Evolutionary conservation across 2,888 invertebrate species (phyloP).

Genomic region (Melieria picta): DNA sequence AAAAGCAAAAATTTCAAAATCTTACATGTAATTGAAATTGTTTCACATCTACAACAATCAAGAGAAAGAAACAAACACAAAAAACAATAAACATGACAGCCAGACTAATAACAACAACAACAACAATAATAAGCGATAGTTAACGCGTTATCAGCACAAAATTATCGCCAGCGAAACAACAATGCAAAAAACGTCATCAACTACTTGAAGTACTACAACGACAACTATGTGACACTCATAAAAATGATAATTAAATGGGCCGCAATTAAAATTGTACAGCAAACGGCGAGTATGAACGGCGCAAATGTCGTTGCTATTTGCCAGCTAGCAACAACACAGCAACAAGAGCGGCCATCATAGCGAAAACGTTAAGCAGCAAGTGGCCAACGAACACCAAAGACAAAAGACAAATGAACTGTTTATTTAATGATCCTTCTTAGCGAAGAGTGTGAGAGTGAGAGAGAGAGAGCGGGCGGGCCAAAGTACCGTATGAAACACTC

Average conservation of each 20-base stretch:
- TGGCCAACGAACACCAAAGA: not conserved
- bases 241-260: conserved; percentile 32
- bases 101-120: conserved; percentile 4
- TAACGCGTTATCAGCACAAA: conserved; percentile 25
- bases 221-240: conserved; percentile 1
- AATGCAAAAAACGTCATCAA: not conserved
- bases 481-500: conserved; percentile 18
- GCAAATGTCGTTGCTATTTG: too few species aligned
- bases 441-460: not conserved
- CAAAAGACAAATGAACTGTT: conserved; percentile 60
- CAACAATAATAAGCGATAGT: conserved; percentile 24
- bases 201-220: too few species aligned
- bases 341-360: not conserved
- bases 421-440: conserved; percentile 53
- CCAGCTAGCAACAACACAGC: too few species aligned
- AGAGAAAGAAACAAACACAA: conserved; percentile 1
- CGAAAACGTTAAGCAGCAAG: not conserved
- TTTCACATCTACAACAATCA: conserved; percentile 38
- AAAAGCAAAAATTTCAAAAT: conserved; percentile 13
- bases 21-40: conserved; percentile 43
- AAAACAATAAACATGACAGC: conserved; percentile 13
- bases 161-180: conserved; percentile 3
- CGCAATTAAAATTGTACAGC: conserved; percentile 54
- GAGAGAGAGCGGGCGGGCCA: not conserved
- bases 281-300: conserved; percentile 20